Conservation (phyloP, 2,888 invertebrate species). For the Epinotia bilunana region DNA sequence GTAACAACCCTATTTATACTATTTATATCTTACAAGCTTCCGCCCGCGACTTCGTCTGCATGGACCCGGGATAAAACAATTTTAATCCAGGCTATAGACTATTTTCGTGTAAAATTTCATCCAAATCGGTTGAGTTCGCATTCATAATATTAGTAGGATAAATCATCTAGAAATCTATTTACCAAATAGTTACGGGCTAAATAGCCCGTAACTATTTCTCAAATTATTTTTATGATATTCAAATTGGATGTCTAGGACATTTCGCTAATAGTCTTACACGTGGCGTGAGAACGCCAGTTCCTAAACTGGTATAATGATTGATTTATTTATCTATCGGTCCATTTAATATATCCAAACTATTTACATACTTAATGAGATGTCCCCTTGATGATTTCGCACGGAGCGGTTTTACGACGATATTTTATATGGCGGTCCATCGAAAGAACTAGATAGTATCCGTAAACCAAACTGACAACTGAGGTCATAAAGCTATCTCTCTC, state of each 20-base stretch:
- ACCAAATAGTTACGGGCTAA: no score
- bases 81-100: no score
- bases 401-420: slow-evolving; percentile 19
- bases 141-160: no score
- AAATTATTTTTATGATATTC: slow-evolving; percentile 17
- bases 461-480: neutral
- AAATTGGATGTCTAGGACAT: slow-evolving; percentile 10
- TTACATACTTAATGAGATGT: slow-evolving; percentile 38
- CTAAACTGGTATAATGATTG: slow-evolving; percentile 27
- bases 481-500: neutral
- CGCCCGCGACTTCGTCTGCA: no score
- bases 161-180: neutral
- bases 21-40: neutral
- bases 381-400: slow-evolving; percentile 30
- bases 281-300: slow-evolving; percentile 26
- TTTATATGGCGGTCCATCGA: slow-evolving; percentile 11
- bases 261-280: slow-evolving; percentile 2
- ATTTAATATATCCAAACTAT: slow-evolving; percentile 34
- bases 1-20: no score
- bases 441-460: neutral
- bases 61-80: no score
- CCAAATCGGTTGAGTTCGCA: no score
- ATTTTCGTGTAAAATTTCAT: no score
- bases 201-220: neutral
- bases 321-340: slow-evolving; percentile 13